phyloP scores from a whole-genome alignment of 2,888 invertebrate species.

The Eremobia ochroleuca region DNA sequence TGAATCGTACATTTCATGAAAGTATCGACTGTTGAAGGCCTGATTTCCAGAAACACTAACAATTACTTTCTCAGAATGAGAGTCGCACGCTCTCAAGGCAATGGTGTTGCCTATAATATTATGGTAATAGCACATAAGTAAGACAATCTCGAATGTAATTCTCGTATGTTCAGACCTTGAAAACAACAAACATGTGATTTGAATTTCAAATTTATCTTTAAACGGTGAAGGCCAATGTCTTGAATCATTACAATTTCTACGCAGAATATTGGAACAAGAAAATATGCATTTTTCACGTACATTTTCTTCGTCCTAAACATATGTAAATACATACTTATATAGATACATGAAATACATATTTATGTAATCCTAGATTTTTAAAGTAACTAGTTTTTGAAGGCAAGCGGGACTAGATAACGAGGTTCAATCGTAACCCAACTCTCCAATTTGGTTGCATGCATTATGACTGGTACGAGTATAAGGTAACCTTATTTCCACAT shows the following conservation, averaged over 20 bases:
- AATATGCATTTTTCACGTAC: conserved; percentile 16
- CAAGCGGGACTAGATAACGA: neutral
- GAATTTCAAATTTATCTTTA: conserved; percentile 55
- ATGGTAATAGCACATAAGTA: conserved; percentile 34
- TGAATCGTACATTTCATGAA: neutral
- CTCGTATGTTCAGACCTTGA: conserved; percentile 43
- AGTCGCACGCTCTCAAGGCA: conserved; percentile 9
- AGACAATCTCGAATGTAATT: conserved; percentile 46
- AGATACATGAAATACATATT: neutral
- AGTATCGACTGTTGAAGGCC: neutral
- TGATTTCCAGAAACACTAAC: neutral
- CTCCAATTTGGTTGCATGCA: neutral
- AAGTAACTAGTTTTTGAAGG: neutral
- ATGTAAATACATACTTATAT: neutral
- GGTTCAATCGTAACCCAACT: neutral
- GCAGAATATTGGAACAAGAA: conserved; percentile 8
- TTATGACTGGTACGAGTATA: no score
- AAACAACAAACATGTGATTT: conserved; percentile 54
- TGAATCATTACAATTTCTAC: conserved; percentile 44
- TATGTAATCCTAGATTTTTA: neutral
- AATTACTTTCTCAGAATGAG: neutral
- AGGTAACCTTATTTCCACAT: neutral
- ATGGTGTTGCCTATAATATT: conserved; percentile 24
- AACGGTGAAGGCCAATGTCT: conserved; percentile 32
- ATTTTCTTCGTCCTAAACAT: neutral